A percentile compares a stretch with the other conserved stretches of the same genome.
These are phyloP conservation scores for Pycnonotus jocosus DNA, from an alignment of 2,113 vertebrate genomes.

Conservation along the genomic window DNA sequence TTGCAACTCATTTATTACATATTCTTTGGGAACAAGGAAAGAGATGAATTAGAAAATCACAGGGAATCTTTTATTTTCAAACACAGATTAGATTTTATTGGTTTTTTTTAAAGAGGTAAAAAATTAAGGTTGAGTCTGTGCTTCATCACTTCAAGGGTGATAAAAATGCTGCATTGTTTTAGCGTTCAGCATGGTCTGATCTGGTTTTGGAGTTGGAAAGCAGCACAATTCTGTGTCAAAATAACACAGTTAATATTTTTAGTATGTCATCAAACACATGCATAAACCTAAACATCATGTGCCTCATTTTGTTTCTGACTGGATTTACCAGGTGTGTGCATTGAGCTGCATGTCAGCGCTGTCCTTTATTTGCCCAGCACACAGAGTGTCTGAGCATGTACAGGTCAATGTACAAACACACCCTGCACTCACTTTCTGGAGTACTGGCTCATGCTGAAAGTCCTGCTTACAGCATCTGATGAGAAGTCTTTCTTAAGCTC, in stretches of 20 bases:
- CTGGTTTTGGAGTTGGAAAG: not conserved
- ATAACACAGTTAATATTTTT: not conserved
- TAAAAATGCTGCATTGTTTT: not conserved
- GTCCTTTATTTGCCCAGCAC: not conserved
- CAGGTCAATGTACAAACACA: not conserved
- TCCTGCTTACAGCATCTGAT: not conserved
- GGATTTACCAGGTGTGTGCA: not conserved
- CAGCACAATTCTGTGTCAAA: not conserved
- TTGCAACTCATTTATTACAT: not conserved
- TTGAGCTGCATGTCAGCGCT: fast-evolving
- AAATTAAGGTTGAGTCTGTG: not conserved
- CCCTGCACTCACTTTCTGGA: not conserved
- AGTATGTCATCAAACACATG: not conserved
- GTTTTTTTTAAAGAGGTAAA: not conserved
- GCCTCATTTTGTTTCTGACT: not conserved
- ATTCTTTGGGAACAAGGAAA: not conserved
- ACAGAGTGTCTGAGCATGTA: fast-evolving
- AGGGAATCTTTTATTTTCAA: not conserved
- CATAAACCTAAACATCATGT: not conserved
- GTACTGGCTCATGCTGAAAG: not conserved
- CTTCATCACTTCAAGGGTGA: not conserved
- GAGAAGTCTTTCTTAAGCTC: not conserved
- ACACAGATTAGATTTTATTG: not conserved
- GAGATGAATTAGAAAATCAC: not conserved
- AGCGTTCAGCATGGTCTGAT: not conserved